phyloP scores from a whole-genome alignment of 1,140 invertebrate genomes.

The Aphelinus certus region DNA sequence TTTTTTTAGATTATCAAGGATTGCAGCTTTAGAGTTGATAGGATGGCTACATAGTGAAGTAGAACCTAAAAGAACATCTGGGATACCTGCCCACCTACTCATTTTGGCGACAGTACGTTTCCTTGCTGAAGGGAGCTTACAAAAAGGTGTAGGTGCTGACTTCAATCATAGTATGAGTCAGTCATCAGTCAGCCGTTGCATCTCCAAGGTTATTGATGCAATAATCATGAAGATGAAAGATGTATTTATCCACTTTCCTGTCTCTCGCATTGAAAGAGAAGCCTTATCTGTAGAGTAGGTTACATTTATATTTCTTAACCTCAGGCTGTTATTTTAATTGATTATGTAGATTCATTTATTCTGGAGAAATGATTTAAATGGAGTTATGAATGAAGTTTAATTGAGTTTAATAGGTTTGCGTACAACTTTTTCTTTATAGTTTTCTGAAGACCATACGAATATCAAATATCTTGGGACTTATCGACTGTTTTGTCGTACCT shows the following conservation, averaged over 20 bases:
- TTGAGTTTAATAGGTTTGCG: too few relatives aligned
- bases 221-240: neutral
- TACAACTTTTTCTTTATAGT: neutral
- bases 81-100: neutral
- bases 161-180: neutral
- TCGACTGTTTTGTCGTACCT: neutral
- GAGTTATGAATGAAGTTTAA: neutral
- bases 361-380: too few relatives aligned
- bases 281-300: neutral
- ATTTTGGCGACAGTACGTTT: neutral
- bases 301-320: too few relatives aligned
- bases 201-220: neutral
- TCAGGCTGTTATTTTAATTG: too few relatives aligned
- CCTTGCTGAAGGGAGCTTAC: neutral
- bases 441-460: slow-evolving; percentile 1
- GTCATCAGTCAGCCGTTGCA: neutral
- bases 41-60: neutral
- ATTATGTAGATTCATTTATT: too few relatives aligned
- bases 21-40: neutral
- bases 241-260: neutral
- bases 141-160: neutral
- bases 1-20: too few relatives aligned
- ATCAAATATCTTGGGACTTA: neutral
- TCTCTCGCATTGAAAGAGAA: neutral
- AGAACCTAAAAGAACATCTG: neutral